Percentiles rank a stretch among this genome's conserved stretches.
Evolutionary conservation across 2,113 vertebrate species (phyloP).

Genomic region (Ptyas mucosa): DNA sequence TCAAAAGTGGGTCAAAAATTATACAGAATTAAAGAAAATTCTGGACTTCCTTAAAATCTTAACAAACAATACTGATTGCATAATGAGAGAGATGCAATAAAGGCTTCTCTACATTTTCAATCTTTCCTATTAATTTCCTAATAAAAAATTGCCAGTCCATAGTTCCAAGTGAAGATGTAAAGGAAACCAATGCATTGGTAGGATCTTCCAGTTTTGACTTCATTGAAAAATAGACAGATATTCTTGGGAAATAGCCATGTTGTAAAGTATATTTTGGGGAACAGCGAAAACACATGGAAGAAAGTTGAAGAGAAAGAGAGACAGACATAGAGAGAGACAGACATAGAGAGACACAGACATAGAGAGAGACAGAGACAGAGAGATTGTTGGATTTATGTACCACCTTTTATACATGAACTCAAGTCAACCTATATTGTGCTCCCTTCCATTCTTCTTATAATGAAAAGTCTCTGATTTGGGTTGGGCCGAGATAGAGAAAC

Average conservation of each 20-base stretch:
- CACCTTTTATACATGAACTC: neutral
- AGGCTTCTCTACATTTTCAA: neutral
- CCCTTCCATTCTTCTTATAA: too few relatives aligned
- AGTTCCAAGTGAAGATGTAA: neutral
- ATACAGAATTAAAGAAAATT: neutral
- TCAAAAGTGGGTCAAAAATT: neutral
- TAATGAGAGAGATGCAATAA: neutral
- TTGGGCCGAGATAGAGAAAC: too few relatives aligned
- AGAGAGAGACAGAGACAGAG: too few relatives aligned
- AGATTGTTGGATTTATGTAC: neutral
- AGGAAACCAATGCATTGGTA: neutral
- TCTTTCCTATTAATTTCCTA: neutral
- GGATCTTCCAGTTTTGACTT: neutral
- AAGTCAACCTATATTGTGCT: neutral
- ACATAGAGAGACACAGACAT: too few relatives aligned
- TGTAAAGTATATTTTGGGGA: neutral
- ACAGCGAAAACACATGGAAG: neutral
- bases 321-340: accelerated
- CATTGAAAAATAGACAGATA: neutral
- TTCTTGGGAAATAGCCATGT: neutral
- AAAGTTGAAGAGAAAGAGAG: neutral
- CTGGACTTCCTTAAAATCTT: neutral
- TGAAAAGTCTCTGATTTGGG: too few relatives aligned
- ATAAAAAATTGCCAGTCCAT: neutral
- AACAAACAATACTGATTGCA: neutral